phyloP scores from a whole-genome alignment of 2,113 vertebrate genomes.

The Mus spicilegus region DNA sequence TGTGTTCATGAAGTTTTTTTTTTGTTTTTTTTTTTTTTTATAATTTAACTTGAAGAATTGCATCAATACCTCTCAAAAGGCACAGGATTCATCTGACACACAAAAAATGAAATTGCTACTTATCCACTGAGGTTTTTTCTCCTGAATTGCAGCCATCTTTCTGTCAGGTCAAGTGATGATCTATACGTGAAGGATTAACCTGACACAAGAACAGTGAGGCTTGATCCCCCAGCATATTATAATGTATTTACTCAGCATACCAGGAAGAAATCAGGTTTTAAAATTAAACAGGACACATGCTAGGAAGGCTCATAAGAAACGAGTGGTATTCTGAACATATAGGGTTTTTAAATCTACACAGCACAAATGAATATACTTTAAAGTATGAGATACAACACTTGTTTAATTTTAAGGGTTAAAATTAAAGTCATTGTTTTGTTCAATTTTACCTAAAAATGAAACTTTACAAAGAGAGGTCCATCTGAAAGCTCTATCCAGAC shows the following conservation, averaged over 20 bases:
- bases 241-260: constrained; percentile 98
- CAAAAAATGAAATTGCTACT: constrained; percentile 77
- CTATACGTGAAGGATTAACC: constrained; percentile 94
- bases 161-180: constrained; percentile 94
- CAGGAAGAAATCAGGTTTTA: constrained; percentile 95
- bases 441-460: constrained; percentile 51
- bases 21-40: neutral
- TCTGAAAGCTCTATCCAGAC: neutral
- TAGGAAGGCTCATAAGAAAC: constrained; percentile 92
- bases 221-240: constrained; percentile 96
- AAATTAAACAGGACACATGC: constrained; percentile 93
- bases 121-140: constrained; percentile 68
- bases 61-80: rapidly evolving
- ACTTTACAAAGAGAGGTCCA: constrained; percentile 39
- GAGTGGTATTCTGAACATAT: constrained; percentile 85
- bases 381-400: constrained; percentile 44
- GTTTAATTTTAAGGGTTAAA: constrained; percentile 33
- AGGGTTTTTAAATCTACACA: constrained; percentile 66
- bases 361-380: constrained; percentile 76
- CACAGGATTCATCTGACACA: neutral
- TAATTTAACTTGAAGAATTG: constrained; percentile 46
- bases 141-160: constrained; percentile 93
- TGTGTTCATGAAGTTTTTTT: neutral
- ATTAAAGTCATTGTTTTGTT: constrained; percentile 56
- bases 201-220: constrained; percentile 95